Evolutionary conservation across 2,113 vertebrate species (phyloP).

Genomic region (Xiphophorus maculatus): DNA sequence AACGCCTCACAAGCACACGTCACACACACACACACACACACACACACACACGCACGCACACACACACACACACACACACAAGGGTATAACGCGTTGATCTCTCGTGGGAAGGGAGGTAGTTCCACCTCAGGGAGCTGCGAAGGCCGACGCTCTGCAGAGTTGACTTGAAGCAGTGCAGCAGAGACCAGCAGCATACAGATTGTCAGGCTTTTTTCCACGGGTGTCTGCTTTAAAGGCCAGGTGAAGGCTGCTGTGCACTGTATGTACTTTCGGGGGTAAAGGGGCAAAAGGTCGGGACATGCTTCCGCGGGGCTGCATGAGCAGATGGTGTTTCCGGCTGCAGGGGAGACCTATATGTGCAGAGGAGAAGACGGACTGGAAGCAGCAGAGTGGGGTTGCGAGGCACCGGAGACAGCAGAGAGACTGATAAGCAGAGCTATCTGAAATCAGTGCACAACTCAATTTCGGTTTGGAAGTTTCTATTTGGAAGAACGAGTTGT

Average conservation of each 20-base stretch:
- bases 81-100: constrained; percentile 31
- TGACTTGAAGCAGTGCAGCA: constrained; percentile 9
- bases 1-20: constrained; percentile 14
- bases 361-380: not conserved
- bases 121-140: constrained; percentile 69
- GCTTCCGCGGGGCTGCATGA: not conserved
- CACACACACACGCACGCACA: constrained; percentile 23
- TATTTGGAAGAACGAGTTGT: not conserved
- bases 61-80: constrained; percentile 10
- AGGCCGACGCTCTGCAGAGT: constrained; percentile 40
- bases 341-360: not conserved
- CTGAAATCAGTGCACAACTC: constrained; percentile 13
- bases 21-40: constrained; percentile 3
- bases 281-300: constrained; percentile 21
- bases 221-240: not conserved
- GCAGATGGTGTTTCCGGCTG: constrained; percentile 42
- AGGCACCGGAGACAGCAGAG: not conserved
- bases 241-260: constrained; percentile 3
- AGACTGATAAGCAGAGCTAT: constrained; percentile 11
- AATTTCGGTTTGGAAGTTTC: constrained; percentile 10
- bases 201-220: not conserved
- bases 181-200: constrained; percentile 55
- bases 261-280: constrained; percentile 3
- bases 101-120: constrained; percentile 47
- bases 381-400: constrained; percentile 1